Base-by-base conservation (phyloP, 2,888 invertebrate genomes). In the Colletes collaris region DNA sequence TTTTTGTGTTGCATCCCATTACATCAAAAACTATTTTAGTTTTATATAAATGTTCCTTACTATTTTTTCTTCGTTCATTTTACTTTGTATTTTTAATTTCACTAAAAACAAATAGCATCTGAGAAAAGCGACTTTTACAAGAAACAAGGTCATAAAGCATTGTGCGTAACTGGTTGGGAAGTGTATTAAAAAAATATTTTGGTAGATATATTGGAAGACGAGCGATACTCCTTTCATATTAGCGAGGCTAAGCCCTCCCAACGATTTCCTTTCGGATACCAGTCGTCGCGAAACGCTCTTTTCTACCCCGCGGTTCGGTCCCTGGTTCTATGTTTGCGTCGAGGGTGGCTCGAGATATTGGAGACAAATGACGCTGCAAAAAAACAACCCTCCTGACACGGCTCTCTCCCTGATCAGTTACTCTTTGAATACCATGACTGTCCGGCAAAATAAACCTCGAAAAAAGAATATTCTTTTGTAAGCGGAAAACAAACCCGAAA, bases 341-440 rank as follows among this genome's bases (percentile, higher is more conserved):
- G 82, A 83, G 87, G 83, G 84, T 79, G 81, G 82, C 88, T 89
- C 88, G 91, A 90, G 92, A 92, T 92, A 92, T 91, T 90, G 90
- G 92, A 92, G 92, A 92, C 92, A 92, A 92, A 92, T 92, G 92
- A 92, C 91, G 86, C 89, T 85, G 90, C 91, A 90, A 91, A 89
- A 92, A 85, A 81, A 76, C 81, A 70, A 82, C 82, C 85, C 81
- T 79, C 50, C 58, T 64, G 86, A 71, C 83, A 72, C 60, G 73
- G 81, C 75, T 73, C 62, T 65, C 70, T 70, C 60, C 69, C 60
- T 49, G 73, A 77, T 74, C 78, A 59, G 84, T 81, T 81, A 58
- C 63, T 58, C 76, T 76, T 76, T 70, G 76, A 79, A 81, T 76
- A 76, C 53, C 76, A 56, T 65, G 52, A 44, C 60, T 55, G 69